Evolutionary conservation across 2,888 invertebrate species (phyloP), one percentile per base, ranked within the genome.

Genomic region (Leucoma salicis): DNA sequence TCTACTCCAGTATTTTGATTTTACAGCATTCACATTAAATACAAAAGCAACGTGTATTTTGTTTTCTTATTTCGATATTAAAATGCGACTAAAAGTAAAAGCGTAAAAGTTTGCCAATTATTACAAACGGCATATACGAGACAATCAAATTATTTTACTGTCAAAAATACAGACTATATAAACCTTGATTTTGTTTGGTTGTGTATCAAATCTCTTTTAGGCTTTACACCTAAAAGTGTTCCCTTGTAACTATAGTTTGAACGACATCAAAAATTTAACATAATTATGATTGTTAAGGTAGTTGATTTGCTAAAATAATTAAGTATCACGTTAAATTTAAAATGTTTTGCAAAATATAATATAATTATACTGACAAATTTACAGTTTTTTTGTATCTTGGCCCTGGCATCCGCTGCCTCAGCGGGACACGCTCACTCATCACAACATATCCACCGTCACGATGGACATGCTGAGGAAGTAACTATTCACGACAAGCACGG

Each of bases 401-500:
- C 64, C 7, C 35, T 33, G n/a, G 21, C 49, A 16, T 48, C 63
- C 6, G 64, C 64, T 6, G 63, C 60, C 0, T 57, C 60, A 3
- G 74, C 69, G 70, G 54, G 70, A 68, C 49, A 78, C 70, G 73
- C 69, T 0, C 74, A 62, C 57, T 82, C 82, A 2, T 78, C 78
- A 2, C 78, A 81, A 53, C 71, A 76, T 52, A 75, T 81, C 29
- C 33, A 47, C 12, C 45, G 46, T 27, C 40, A 49, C 13, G 46
- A 53, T 13, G 53, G 51, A 1, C 46, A 61, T n/a, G 41, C 49
- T n/a, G 14, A 46, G 12, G 44, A 45, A 40, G 44, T 45, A 4
- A 14, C 32, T 12, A 24, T 40, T n/a, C 42, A 55, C 24, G 56
- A 57, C 11, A 33, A 59, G 14, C 53, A 63, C 28, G 50, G 54